Evolutionary conservation across 2,113 vertebrate species (phyloP).

Genomic region (Anser brachyrhynchus): DNA sequence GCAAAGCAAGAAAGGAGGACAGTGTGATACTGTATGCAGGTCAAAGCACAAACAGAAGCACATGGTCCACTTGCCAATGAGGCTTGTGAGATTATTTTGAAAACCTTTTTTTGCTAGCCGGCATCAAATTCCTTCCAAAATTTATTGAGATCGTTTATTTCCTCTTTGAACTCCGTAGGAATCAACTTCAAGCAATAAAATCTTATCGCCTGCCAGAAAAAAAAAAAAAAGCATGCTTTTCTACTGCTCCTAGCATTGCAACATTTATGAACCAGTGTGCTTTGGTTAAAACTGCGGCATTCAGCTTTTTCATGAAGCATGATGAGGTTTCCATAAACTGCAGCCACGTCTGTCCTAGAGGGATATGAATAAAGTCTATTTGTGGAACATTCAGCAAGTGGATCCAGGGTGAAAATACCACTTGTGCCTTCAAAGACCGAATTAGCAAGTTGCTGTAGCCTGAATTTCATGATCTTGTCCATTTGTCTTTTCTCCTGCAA

Average conservation of each 20-base stretch:
- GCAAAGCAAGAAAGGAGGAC: background rate
- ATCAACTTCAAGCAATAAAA: conserved; percentile 7
- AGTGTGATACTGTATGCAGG: background rate
- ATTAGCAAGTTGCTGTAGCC: conserved; percentile 13
- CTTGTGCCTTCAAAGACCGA: conserved; percentile 35
- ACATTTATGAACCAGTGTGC: conserved; percentile 14
- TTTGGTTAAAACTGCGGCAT: conserved; percentile 17
- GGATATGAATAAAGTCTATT: conserved; percentile 54
- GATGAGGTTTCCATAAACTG: conserved; percentile 57
- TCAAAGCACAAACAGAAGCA: background rate
- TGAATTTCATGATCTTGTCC: background rate
- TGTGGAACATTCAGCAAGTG: conserved; percentile 20
- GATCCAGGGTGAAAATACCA: conserved; percentile 47
- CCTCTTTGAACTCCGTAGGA: background rate
- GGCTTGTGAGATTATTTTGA: background rate
- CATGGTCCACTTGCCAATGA: background rate
- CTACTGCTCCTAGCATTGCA: background rate
- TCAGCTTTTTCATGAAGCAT: conserved; percentile 38
- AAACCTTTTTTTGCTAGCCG: background rate
- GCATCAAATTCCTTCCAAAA: background rate
- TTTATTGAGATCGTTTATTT: background rate
- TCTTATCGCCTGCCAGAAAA: background rate
- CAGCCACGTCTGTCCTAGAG: conserved; percentile 39
- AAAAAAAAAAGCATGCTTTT: background rate
- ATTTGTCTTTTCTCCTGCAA: background rate